Conservation (phyloP, 2,888 invertebrate species). For the Lagria hirta region DNA sequence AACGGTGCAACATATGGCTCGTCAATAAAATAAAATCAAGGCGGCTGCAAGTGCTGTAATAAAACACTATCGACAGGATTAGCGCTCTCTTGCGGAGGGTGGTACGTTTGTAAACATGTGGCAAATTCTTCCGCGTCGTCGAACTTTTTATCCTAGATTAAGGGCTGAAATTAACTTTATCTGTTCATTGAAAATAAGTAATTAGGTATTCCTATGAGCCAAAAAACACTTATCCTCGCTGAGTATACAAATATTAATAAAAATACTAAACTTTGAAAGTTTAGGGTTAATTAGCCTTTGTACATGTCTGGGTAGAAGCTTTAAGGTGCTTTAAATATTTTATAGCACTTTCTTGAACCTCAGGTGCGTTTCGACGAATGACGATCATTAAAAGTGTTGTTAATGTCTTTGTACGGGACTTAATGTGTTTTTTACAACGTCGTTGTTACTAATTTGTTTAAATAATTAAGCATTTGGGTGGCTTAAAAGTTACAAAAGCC, state of each 20-base stretch:
- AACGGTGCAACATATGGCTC: conserved; percentile 45
- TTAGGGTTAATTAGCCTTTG: conserved; percentile 11
- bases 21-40: conserved; percentile 48
- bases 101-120: conserved; percentile 45
- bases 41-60: conserved; percentile 42
- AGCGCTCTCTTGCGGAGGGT: conserved; percentile 37
- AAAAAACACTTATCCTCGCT: too few species aligned
- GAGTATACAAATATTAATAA: too few species aligned
- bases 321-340: conserved; percentile 9
- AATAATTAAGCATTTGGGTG: too few species aligned
- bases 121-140: conserved; percentile 50
- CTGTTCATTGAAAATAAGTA: too few species aligned
- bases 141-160: conserved; percentile 43
- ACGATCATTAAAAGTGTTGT: conserved; percentile 20
- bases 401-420: conserved; percentile 15
- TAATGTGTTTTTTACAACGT: conserved; percentile 23
- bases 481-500: too few species aligned
- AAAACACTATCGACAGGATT: conserved; percentile 46
- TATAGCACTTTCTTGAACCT: conserved; percentile 17
- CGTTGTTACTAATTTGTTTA: conserved; percentile 20
- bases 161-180: background rate
- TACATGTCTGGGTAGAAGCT: conserved; percentile 4
- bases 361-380: conserved; percentile 20
- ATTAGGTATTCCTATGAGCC: too few species aligned
- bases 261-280: too few species aligned